These are phyloP conservation scores for Circaetus cinerascens DNA, from an alignment of 2,113 vertebrate species.

Conservation along the genomic window DNA sequence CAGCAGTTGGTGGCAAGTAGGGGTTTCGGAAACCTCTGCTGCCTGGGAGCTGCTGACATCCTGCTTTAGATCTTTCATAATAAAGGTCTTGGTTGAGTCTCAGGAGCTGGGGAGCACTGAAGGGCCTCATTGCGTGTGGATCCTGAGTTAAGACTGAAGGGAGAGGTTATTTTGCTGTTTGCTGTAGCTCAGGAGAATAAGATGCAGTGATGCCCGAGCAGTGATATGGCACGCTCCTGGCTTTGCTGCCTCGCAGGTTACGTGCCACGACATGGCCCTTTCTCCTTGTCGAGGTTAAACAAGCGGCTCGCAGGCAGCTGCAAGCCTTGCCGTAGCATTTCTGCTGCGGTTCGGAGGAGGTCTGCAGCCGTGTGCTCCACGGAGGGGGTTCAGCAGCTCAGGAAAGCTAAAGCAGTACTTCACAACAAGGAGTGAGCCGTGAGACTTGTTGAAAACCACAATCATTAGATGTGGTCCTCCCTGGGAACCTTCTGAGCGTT, in stretches of 20 bases:
- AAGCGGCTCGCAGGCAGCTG: not conserved
- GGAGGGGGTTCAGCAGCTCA: not conserved
- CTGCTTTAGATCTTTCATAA: not conserved
- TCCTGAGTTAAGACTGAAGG: accelerated
- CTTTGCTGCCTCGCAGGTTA: not conserved
- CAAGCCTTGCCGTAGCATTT: not conserved
- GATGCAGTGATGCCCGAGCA: not conserved
- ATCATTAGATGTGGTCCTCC: slow-evolving; percentile 21
- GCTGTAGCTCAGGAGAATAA: not conserved
- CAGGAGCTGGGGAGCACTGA: not conserved
- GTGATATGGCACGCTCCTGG: accelerated
- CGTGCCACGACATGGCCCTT: not conserved
- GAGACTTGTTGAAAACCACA: slow-evolving; percentile 24
- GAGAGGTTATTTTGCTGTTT: not conserved
- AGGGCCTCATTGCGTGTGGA: not conserved
- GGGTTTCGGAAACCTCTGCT: not conserved
- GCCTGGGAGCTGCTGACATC: not conserved
- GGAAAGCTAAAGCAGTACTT: not conserved
- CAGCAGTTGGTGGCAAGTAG: not conserved
- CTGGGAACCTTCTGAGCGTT: slow-evolving; percentile 13
- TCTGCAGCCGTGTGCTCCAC: not conserved
- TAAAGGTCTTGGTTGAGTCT: not conserved
- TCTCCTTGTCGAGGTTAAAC: not conserved
- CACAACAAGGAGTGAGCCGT: not conserved
- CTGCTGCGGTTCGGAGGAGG: not conserved